phyloP scores from a whole-genome alignment of 2,888 invertebrate species.

The Dendrolimus pini region DNA sequence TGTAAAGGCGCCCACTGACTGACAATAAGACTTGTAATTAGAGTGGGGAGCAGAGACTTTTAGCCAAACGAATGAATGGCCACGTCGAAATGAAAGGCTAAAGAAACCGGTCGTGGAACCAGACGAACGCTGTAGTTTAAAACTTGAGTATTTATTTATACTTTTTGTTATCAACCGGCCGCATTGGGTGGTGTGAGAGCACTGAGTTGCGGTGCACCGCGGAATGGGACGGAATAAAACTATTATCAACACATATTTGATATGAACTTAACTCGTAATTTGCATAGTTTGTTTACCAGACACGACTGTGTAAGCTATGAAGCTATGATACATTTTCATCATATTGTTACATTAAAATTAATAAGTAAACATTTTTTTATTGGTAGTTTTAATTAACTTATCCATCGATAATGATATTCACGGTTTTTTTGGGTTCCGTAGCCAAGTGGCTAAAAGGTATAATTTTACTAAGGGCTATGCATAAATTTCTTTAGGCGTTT shows the following conservation, averaged over 20 bases:
- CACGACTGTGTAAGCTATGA: not conserved
- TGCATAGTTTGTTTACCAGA: conserved; percentile 12
- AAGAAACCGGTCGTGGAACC: conserved; percentile 26
- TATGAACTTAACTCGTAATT: conserved; percentile 11
- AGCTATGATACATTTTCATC: not conserved
- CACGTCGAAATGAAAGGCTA: conserved; percentile 27
- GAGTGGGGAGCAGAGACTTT: conserved; percentile 16
- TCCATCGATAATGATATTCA: no score
- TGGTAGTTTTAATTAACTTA: no score
- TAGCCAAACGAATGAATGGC: conserved; percentile 10
- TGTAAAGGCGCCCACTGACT: conserved; percentile 5
- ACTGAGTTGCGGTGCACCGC: conserved; percentile 17
- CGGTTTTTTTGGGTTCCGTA: no score
- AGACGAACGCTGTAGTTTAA: conserved; percentile 1
- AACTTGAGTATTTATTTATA: conserved; percentile 11
- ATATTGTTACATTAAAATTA: not conserved
- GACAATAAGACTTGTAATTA: conserved; percentile 8
- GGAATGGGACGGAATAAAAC: not conserved
- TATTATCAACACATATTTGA: conserved; percentile 6
- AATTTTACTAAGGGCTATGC: no score
- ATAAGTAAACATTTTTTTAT: no score
- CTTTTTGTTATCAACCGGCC: conserved; percentile 21
- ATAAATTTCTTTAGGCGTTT: no score
- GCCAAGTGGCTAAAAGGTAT: no score
- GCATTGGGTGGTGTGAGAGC: conserved; percentile 11